Conservation (phyloP, 1,140 invertebrate genomes). For the Drosophila pallidifrons region DNA sequence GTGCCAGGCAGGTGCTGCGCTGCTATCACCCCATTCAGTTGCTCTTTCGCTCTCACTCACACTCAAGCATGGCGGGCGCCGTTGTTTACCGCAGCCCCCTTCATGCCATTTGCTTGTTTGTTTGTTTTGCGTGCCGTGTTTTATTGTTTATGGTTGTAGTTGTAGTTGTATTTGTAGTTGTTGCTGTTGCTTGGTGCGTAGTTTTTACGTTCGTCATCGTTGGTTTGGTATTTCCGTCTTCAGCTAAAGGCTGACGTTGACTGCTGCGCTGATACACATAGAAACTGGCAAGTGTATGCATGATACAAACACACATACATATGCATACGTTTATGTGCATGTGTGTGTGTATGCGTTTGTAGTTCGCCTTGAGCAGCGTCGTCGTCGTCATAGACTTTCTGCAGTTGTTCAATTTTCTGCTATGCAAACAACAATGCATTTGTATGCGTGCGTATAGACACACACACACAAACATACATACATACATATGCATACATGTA, state of each 20-base stretch:
- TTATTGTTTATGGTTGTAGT: constrained; percentile 62
- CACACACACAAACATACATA: constrained; percentile 13
- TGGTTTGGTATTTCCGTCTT: constrained; percentile 82
- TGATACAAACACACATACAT: constrained; percentile 10
- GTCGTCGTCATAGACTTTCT: constrained; percentile 59
- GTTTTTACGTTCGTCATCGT: constrained; percentile 82
- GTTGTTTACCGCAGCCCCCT: constrained; percentile 12
- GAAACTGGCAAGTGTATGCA: constrained; percentile 2
- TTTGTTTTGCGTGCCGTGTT: constrained; percentile 82
- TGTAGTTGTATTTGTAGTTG: constrained; percentile 39
- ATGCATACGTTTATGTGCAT: constrained; percentile 3
- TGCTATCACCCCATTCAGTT: constrained; percentile 28
- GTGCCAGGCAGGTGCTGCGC: constrained; percentile 66
- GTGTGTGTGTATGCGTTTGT: constrained; percentile 25
- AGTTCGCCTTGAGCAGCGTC: constrained; percentile 73
- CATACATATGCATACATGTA: constrained; percentile 27
- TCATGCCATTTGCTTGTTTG: constrained; percentile 66
- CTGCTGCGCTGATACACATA: constrained; percentile 32
- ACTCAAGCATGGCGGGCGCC: constrained; percentile 7
- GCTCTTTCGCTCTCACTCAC: constrained; percentile 30
- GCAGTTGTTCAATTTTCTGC: constrained; percentile 61
- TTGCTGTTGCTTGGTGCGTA: constrained; percentile 71
- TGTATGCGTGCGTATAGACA: constrained; percentile 30
- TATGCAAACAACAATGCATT: constrained; percentile 61
- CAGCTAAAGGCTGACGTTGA: constrained; percentile 51